Base-by-base conservation (phyloP, 2,113 vertebrate genomes). In the Tetrax tetrax region DNA sequence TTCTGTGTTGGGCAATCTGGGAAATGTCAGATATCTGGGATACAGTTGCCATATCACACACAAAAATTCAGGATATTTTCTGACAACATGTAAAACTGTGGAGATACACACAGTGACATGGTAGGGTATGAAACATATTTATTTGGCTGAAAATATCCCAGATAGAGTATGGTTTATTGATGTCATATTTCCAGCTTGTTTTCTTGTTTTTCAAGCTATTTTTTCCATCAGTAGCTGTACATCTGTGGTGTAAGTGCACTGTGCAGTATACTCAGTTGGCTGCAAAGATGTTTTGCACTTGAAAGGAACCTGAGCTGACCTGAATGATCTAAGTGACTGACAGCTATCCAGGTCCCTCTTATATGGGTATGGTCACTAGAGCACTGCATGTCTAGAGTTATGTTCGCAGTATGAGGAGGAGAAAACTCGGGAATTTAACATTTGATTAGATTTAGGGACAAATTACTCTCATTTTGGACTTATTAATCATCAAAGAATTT, bases 11-110 rank as follows among this genome's bases (percentile, higher is more conserved):
- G 56, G 38, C 31, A 63, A 33, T 74, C 37, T 75, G 47, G 28
- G 33, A 76, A 90, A 83, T 54, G 74, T 27, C 41, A 78, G 19
- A 21, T 77, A 61, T 37, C 12, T 66, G 33, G n/a, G 18, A 66
- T 89, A 69, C 0, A 0, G 18, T 60, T 75, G 51, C 10, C 1
- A 4, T 43, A 68, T 29, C 38, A 38, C 1, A 11, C 8, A 64
- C 10, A 87, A 63, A 78, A 75, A 51, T 17, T 80, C 15, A 68
- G 51, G 7, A 33, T 60, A 9, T 56, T 83, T 47, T 7, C 43
- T 85, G 29, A 78, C 1, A 10, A 43, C 14, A 24, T 6, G 12
- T 2, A 56, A 89, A 87, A 18, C 20, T 54, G 8, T 68, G 29
- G 14, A 54, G 31, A 53, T 20, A 25, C 27, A 33, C n/a, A 29